Evolutionary conservation across 2,797 vertebrate species (phyloP), one percentile per base, ranked within the genome.

Genomic region (Hipposideros larvatus): DNA sequence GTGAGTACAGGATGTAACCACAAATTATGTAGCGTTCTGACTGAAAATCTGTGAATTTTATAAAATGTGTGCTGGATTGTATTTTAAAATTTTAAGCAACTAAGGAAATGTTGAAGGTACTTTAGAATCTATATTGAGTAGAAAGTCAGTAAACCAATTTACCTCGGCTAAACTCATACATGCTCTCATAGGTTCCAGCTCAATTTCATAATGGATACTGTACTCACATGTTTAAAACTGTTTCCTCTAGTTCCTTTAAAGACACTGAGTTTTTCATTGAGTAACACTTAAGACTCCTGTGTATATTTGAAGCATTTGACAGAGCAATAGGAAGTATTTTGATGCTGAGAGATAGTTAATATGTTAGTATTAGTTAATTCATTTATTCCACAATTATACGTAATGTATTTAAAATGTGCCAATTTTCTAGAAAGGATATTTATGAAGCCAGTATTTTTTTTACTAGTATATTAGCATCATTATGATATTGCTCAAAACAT

Each of bases 291-390:
- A 37, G 19, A 87, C 48, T 43, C 4, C 0, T 41, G 15, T 8
- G 41, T 70, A 57, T 22, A 75, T 77, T 46, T 87, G 51, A 93
- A 55, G 11, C 16, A 43, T 80, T 74, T 82, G 53, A 73, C 43
- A 93, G 48, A 90, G 77, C 22, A 93, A 48, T 74, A 15, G 68
- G 46, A 96, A 59, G 19, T 90, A 91, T 87, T 91, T 71, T 8
- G 34, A n/a, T 86, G 31, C 34, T 34, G 68, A 80, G 22, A 57
- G 16, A 65, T 37, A 89, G 66, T 78, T 95, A 75, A 71, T 90
- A 94, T 89, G 96, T 94, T 95, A 94, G 15, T 77, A 96, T 88
- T 87, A n/a, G 78, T 90, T 89, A 41, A 95, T 90, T 92, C 41
- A 96, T 79, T 90, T 87, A 94, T 87, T 89, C 21, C 37, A 63